These are phyloP conservation scores for Coluber constrictor DNA, from an alignment of 2,797 vertebrate genomes.

Conservation along the genomic window DNA sequence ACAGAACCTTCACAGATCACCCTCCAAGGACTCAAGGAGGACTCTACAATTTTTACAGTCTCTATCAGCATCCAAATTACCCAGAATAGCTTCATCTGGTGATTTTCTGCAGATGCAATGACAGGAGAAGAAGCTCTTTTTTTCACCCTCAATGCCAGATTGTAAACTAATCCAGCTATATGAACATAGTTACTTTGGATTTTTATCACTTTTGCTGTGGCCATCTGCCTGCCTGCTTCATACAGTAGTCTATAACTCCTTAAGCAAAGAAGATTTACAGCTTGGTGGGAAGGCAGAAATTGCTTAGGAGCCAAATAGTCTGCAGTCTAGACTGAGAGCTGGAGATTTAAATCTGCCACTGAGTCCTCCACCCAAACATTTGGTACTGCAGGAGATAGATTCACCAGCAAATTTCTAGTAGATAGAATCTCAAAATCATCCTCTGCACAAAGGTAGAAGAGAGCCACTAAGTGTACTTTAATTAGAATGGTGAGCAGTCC, in stretches of 20 bases:
- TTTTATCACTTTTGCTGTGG: not conserved
- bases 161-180: not conserved
- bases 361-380: not conserved
- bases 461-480: not conserved
- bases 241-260: not conserved
- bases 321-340: not conserved
- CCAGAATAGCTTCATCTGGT: not conserved
- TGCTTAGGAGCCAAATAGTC: not conserved
- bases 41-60: not conserved
- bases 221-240: not conserved
- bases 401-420: not conserved
- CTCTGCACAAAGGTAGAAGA: not conserved
- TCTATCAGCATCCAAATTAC: not conserved
- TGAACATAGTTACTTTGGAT: not conserved
- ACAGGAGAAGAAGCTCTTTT: not conserved
- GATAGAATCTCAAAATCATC: not conserved
- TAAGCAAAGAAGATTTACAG: not conserved
- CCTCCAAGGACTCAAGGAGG: not conserved
- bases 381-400: not conserved
- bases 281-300: not conserved
- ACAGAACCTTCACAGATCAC: not conserved
- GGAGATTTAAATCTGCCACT: not conserved
- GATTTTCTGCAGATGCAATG: not conserved
- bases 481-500: not conserved
- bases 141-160: not conserved